Percentiles rank a stretch among this genome's conserved stretches.
Conservation (phyloP, 2,797 vertebrate genomes). For the Hirundo rustica region DNA sequence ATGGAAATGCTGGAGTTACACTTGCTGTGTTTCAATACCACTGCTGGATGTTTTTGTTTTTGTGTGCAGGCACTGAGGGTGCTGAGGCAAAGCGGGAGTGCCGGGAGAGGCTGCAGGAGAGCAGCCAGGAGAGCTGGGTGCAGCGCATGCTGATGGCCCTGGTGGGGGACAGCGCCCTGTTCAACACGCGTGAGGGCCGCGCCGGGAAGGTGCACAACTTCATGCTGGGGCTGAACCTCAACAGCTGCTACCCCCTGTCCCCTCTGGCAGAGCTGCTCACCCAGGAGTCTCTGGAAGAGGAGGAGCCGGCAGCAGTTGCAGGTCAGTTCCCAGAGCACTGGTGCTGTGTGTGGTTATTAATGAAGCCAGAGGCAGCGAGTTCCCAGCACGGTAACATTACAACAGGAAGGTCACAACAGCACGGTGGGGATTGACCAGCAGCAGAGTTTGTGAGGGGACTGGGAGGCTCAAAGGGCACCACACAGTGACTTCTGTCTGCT, state of each 20-base stretch:
- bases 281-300: slow-evolving; percentile 74
- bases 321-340: slow-evolving; percentile 66
- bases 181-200: slow-evolving; percentile 95
- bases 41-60: background rate
- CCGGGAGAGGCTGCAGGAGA: background rate
- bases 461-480: background rate
- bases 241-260: slow-evolving; percentile 85
- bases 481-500: background rate
- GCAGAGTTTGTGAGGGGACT: background rate
- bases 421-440: background rate
- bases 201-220: slow-evolving; percentile 99
- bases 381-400: rapidly evolving
- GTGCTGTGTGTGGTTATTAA: rapidly evolving
- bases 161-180: slow-evolving; percentile 88
- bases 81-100: background rate
- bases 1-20: background rate
- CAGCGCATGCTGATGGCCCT: slow-evolving; percentile 92
- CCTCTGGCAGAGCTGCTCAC: slow-evolving; percentile 71
- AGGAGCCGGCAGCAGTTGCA: slow-evolving; percentile 88
- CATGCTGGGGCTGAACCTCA: slow-evolving; percentile 96
- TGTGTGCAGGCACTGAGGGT: slow-evolving; percentile 80
- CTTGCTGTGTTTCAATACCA: background rate
- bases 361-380: background rate
- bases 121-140: slow-evolving; percentile 90
- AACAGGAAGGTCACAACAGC: background rate